These are phyloP conservation scores for Ornithoptera alexandrae DNA, from an alignment of 2,888 invertebrate species.

Conservation along the genomic window DNA sequence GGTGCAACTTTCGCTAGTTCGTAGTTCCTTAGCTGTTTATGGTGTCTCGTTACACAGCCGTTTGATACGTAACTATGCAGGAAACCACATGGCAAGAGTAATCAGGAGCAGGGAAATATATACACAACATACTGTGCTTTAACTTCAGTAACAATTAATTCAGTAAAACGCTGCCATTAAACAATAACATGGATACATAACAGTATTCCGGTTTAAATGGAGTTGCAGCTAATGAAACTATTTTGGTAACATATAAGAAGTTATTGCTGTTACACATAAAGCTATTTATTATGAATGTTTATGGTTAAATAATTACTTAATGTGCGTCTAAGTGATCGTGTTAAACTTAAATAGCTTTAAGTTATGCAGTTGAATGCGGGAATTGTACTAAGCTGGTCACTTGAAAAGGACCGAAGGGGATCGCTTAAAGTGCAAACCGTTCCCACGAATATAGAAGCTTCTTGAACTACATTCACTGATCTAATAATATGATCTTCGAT, in stretches of 20 bases:
- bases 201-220: too few relatives aligned
- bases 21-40: constrained; percentile 15
- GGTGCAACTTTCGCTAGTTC: constrained; percentile 17
- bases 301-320: background rate
- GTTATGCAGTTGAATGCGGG: background rate
- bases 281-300: background rate
- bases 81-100: constrained; percentile 1
- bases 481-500: too few relatives aligned
- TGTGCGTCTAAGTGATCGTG: background rate
- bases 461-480: background rate
- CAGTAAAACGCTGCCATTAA: too few relatives aligned
- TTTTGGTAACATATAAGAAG: background rate
- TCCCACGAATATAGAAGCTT: background rate
- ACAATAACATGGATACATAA: too few relatives aligned
- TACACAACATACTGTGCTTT: too few relatives aligned
- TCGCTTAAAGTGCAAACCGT: background rate
- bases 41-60: constrained; percentile 10
- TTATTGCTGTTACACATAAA: background rate
- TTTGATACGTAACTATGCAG: constrained; percentile 11
- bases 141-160: too few relatives aligned
- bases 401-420: background rate
- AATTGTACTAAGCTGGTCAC: background rate
- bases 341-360: background rate
- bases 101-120: background rate
- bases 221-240: too few relatives aligned